Conservation (phyloP, 2,113 vertebrate species). For the Pterophyllum scalare region DNA sequence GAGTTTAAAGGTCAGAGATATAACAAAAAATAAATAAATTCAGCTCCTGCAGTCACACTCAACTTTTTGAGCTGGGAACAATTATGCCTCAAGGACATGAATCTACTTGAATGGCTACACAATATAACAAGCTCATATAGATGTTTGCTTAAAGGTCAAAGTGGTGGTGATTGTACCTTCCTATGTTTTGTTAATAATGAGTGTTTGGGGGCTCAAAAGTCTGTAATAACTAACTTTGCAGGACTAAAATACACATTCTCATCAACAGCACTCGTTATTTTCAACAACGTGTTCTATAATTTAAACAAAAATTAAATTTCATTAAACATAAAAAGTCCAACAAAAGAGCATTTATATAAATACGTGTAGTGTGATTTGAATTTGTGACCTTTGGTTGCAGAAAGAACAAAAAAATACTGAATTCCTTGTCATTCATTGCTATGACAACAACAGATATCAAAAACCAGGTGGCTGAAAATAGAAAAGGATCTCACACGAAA, state of each 20-base stretch:
- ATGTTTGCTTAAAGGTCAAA: slow-evolving; percentile 27
- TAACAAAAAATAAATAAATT: slow-evolving; percentile 2
- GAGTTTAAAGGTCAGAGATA: slow-evolving; percentile 33
- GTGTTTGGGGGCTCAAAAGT: neutral
- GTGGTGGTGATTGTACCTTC: slow-evolving; percentile 10
- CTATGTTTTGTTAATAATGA: slow-evolving; percentile 8
- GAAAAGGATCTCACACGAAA: slow-evolving; percentile 41
- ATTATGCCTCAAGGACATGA: slow-evolving; percentile 48
- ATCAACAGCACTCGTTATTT: neutral
- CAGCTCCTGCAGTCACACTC: slow-evolving; percentile 22
- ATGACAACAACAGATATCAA: slow-evolving; percentile 47
- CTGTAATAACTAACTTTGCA: neutral
- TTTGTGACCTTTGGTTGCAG: slow-evolving; percentile 15
- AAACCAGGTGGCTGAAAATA: slow-evolving; percentile 60
- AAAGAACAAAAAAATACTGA: slow-evolving; percentile 10
- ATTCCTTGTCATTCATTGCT: slow-evolving; percentile 31
- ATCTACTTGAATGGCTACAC: slow-evolving; percentile 34
- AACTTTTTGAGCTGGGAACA: slow-evolving; percentile 38
- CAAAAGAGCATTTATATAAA: neutral
- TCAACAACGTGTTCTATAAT: neutral
- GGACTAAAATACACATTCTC: neutral
- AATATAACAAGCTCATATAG: neutral
- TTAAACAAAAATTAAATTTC: neutral
- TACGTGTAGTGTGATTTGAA: neutral
- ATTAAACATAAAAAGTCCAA: neutral